Conservation (phyloP, 1,140 invertebrate genomes). For the Druon quercuslanigerum region DNA sequence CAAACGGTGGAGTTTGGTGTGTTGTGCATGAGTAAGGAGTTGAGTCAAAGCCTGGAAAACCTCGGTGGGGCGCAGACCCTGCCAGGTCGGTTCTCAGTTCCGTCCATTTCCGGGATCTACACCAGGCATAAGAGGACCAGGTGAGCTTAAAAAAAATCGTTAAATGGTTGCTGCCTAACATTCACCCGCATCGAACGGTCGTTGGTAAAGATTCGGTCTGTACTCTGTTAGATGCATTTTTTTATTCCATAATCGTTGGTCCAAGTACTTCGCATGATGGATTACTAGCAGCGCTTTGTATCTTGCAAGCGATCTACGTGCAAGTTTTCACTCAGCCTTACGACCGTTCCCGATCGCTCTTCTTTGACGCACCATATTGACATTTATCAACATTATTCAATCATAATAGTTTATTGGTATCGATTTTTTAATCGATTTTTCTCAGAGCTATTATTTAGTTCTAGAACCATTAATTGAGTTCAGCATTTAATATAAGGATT, state of each 20-base stretch:
- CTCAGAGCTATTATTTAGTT: too few species aligned
- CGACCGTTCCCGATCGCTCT: conserved; percentile 56
- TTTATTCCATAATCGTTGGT: background rate
- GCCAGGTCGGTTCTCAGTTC: conserved; percentile 75
- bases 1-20: conserved; percentile 77
- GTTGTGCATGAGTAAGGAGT: conserved; percentile 77
- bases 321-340: conserved; percentile 43
- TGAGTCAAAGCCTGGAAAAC: conserved; percentile 78
- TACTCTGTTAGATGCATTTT: conserved; percentile 1
- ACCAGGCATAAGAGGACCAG: conserved; percentile 78
- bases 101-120: conserved; percentile 77
- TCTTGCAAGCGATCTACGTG: conserved; percentile 36
- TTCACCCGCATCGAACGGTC: conserved; percentile 59
- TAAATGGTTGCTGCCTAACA: conserved; percentile 24
- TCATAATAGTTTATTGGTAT: background rate
- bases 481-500: too few species aligned
- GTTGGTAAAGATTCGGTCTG: conserved; percentile 48
- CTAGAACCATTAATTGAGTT: too few species aligned
- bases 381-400: background rate
- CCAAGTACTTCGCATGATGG: conserved; percentile 14
- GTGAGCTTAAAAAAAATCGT: conserved; percentile 66
- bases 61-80: conserved; percentile 77
- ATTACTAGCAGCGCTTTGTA: conserved; percentile 8
- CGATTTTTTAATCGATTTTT: background rate
- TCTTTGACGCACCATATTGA: conserved; percentile 29